Conservation (phyloP, 1,140 invertebrate species). For the Spodoptera litura region DNA sequence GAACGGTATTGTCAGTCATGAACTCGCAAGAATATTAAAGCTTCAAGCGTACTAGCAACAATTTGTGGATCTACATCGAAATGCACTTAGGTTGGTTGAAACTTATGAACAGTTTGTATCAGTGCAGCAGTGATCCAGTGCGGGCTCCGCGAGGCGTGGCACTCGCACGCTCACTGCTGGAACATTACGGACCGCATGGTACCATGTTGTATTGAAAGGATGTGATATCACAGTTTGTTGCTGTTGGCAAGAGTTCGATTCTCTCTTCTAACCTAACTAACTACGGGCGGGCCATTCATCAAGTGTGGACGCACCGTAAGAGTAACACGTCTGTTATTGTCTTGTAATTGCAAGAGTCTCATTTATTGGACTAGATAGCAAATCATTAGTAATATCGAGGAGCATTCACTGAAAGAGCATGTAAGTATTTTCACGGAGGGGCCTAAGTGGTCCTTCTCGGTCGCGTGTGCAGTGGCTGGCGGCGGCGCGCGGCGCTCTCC, state of each 20-base stretch:
- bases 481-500: conserved; percentile 2
- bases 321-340: too few species aligned
- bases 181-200: neutral
- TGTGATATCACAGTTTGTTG: too few species aligned
- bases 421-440: too few species aligned
- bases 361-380: too few species aligned
- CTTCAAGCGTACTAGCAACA: neutral
- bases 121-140: neutral
- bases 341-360: too few species aligned
- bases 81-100: conserved; percentile 29
- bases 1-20: neutral
- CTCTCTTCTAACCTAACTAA: too few species aligned
- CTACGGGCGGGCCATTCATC: too few species aligned
- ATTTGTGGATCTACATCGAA: conserved; percentile 27
- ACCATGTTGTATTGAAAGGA: too few species aligned
- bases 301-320: too few species aligned
- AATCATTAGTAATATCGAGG: too few species aligned
- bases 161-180: neutral
- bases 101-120: conserved; percentile 27
- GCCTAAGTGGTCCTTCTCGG: neutral
- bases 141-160: neutral
- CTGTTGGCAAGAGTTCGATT: too few species aligned
- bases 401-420: too few species aligned
- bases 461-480: neutral
- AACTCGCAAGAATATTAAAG: conserved; percentile 41